Conservation (phyloP, 2,888 invertebrate species). For the Harpalus rubripes region DNA sequence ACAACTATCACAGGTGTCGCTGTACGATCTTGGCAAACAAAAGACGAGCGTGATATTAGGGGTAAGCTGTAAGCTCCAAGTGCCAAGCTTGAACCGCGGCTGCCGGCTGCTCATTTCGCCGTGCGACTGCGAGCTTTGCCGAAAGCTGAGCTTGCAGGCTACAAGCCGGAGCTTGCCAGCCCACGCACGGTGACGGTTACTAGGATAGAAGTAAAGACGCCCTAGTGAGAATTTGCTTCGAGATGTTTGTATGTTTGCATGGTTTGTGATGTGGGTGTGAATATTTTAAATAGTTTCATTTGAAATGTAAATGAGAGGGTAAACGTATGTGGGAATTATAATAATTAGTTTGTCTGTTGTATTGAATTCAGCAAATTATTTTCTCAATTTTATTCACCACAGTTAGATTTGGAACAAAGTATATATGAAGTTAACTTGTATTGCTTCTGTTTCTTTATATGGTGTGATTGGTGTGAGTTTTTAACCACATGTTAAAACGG, state of each 20-base stretch:
- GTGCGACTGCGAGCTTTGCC: conserved; percentile 14
- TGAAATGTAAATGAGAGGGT: neutral
- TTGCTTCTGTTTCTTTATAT: too few relatives aligned
- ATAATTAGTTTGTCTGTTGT: neutral
- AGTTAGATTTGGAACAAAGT: too few relatives aligned
- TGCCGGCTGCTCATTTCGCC: conserved; percentile 22
- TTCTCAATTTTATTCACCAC: too few relatives aligned
- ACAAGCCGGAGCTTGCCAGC: conserved; percentile 4
- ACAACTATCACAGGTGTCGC: conserved; percentile 45
- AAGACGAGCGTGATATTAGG: conserved; percentile 41
- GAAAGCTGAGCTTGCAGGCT: conserved; percentile 32
- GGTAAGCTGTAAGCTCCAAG: conserved; percentile 5
- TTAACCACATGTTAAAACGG: too few relatives aligned
- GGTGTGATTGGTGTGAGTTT: too few relatives aligned
- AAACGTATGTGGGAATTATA: neutral
- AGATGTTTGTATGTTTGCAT: conserved; percentile 23
- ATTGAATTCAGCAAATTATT: too few relatives aligned
- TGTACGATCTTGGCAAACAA: conserved; percentile 43
- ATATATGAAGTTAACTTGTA: too few relatives aligned
- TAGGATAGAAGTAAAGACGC: conserved; percentile 6
- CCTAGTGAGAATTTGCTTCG: conserved; percentile 37
- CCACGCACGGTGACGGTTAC: conserved; percentile 20
- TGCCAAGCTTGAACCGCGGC: neutral
- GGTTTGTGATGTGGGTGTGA: neutral
- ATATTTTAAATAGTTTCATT: conserved; percentile 1